Percentiles rank a stretch among this genome's conserved stretches.
phyloP scores from a whole-genome alignment of 37 sponge, comb jelly and placozoan species.

The Ianthella basta region DNA sequence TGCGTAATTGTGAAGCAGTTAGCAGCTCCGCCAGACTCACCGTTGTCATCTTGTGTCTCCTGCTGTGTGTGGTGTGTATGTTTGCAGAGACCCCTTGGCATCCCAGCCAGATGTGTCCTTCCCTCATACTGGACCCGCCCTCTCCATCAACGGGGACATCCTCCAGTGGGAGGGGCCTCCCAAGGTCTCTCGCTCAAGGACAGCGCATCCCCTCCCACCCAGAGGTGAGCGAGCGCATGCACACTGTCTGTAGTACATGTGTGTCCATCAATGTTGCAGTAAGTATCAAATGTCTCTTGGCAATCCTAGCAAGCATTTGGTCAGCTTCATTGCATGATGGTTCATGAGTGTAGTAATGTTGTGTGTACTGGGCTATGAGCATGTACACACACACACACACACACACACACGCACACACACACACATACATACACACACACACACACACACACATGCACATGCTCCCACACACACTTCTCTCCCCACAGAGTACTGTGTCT shows the following conservation, averaged over 20 bases:
- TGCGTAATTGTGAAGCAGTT: too few species aligned
- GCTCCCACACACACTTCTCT: neutral
- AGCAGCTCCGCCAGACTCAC: too few species aligned
- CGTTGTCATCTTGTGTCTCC: too few species aligned
- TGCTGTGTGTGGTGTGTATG: too few species aligned
- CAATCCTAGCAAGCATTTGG: too few species aligned
- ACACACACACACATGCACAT: neutral
- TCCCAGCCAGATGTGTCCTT: slow-evolving; percentile 39
- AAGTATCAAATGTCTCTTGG: too few species aligned
- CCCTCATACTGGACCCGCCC: slow-evolving; percentile 60
- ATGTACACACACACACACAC: neutral
- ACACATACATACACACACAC: neutral
- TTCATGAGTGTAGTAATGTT: neutral
- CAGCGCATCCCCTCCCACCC: too few species aligned
- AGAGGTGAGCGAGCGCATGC: too few species aligned
- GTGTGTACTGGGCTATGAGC: neutral
- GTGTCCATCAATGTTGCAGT: too few species aligned
- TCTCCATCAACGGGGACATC: slow-evolving; percentile 39
- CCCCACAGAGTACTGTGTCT: neutral
- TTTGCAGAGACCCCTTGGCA: slow-evolving; percentile 33
- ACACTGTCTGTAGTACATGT: too few species aligned
- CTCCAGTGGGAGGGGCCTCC: slow-evolving; percentile 64
- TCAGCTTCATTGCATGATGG: too few species aligned
- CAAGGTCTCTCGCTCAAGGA: too few species aligned
- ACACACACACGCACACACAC: neutral